Evolutionary conservation across 64 coral and sea anemone species (phyloP).

Genomic region (Montipora sp.): DNA sequence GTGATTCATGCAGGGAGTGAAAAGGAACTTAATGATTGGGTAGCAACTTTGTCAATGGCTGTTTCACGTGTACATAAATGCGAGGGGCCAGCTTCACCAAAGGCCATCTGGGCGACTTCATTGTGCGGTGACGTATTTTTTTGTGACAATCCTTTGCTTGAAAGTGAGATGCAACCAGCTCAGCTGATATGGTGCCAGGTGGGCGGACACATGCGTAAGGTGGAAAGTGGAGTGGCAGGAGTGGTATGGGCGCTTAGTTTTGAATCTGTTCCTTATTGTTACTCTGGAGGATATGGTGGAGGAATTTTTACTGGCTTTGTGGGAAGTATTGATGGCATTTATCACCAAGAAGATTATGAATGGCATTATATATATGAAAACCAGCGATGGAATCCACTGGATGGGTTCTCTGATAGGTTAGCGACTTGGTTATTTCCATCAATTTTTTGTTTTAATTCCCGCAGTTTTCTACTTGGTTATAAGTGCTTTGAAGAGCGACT

Average conservation of each 20-base stretch:
- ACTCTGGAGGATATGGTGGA: constrained; percentile 96
- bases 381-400: constrained; percentile 93
- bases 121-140: constrained; percentile 93
- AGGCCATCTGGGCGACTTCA: constrained; percentile 83
- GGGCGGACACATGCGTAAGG: constrained; percentile 82
- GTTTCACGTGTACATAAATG: constrained; percentile 59
- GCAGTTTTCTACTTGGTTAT: too few species aligned
- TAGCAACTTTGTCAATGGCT: constrained; percentile 68
- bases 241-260: constrained; percentile 94
- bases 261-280: constrained; percentile 86
- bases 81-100: constrained; percentile 78
- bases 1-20: constrained; percentile 73
- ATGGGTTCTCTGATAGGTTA: constrained; percentile 91
- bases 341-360: constrained; percentile 90
- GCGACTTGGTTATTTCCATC: neutral
- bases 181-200: constrained; percentile 92
- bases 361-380: constrained; percentile 90
- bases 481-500: too few species aligned
- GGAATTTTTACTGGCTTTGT: constrained; percentile 78
- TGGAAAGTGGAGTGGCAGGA: constrained; percentile 78
- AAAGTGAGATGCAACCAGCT: constrained; percentile 50
- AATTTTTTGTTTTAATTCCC: too few species aligned
- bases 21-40: constrained; percentile 96
- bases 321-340: constrained; percentile 78
- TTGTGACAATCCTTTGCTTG: constrained; percentile 58